These are phyloP conservation scores for Ovis canadensis DNA, from an alignment of 2,113 vertebrate species.

Conservation along the genomic window DNA sequence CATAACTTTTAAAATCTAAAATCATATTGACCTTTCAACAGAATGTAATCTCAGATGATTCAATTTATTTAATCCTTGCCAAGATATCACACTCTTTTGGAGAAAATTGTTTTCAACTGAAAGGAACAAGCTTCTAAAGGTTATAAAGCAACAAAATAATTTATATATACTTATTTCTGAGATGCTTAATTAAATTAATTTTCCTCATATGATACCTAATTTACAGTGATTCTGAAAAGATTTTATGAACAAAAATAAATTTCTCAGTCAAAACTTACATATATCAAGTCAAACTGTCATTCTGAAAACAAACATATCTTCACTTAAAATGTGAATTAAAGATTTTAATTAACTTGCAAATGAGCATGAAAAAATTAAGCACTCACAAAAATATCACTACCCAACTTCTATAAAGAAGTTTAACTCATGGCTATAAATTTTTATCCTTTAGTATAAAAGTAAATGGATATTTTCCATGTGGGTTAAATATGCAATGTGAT, in stretches of 20 bases:
- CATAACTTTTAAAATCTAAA: conserved; percentile 19
- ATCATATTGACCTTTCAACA: conserved; percentile 25
- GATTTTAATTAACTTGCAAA: background rate
- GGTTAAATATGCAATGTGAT: background rate
- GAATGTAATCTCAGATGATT: conserved; percentile 28
- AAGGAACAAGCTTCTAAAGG: background rate
- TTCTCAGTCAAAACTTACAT: background rate
- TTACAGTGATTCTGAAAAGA: background rate
- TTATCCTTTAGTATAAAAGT: background rate
- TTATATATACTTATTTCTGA: conserved; percentile 33
- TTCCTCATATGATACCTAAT: background rate
- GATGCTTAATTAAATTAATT: conserved; percentile 12
- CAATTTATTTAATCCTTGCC: background rate
- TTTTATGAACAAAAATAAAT: background rate
- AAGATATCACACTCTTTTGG: background rate
- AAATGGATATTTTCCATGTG: background rate
- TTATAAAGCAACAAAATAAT: background rate
- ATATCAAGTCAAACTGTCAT: background rate
- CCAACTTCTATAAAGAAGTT: background rate
- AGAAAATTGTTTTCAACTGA: background rate
- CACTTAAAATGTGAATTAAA: background rate
- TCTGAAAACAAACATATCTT: background rate
- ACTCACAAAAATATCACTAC: background rate
- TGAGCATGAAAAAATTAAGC: background rate
- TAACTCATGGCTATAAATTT: background rate